These are phyloP conservation scores for Anguilla anguilla DNA, from an alignment of 2,797 vertebrate species.

Conservation along the genomic window DNA sequence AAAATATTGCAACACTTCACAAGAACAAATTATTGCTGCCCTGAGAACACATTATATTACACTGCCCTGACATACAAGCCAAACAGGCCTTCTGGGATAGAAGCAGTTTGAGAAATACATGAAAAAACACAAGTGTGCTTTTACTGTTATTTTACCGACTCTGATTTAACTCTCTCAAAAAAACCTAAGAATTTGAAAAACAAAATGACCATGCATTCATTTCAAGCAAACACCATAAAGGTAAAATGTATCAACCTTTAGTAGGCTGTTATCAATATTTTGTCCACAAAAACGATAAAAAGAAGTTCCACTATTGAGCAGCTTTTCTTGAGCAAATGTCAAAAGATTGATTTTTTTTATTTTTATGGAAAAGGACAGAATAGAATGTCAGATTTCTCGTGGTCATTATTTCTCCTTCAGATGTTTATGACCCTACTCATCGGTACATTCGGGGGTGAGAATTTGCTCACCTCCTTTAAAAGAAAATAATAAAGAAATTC, in stretches of 20 bases:
- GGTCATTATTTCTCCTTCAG: neutral
- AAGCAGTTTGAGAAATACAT: no score
- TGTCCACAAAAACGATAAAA: neutral
- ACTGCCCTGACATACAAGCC: neutral
- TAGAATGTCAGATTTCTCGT: neutral
- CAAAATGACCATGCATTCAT: neutral
- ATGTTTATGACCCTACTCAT: neutral
- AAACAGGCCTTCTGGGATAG: no score
- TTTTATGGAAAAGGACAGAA: neutral
- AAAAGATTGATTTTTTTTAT: neutral
- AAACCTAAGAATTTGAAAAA: neutral
- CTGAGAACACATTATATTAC: neutral
- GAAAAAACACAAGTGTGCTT: no score
- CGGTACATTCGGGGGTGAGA: neutral
- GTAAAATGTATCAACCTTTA: neutral
- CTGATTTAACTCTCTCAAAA: neutral
- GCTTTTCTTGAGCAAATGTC: slow-evolving; percentile 6
- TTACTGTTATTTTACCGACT: neutral
- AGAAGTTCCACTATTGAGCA: neutral
- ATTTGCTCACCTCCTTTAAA: neutral
- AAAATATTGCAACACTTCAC: neutral
- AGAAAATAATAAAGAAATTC: neutral
- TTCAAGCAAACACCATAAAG: neutral
- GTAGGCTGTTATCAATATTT: neutral
- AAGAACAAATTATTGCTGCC: neutral